Base-by-base conservation (phyloP, 2,113 vertebrate species). In the Equus przewalskii region DNA sequence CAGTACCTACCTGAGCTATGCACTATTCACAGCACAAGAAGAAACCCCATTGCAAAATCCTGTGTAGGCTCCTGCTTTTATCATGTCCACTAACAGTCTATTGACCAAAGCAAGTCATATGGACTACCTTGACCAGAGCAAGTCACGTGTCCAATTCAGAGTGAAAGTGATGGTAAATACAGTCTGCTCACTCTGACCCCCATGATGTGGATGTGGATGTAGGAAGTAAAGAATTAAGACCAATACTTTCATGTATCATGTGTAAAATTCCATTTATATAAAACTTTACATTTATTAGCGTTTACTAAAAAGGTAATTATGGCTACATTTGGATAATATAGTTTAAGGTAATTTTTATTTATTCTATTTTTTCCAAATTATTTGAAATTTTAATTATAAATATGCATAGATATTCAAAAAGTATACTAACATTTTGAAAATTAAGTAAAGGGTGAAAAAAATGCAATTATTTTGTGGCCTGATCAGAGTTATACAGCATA, bases 381-480 rank as follows among this genome's bases (percentile, higher is more conserved):
- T 54, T 10, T 28, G 13, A 49, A 51, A 82, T 89, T 92, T 89
- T 78, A 92, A 65, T 62, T 41, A 60, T 8, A 70, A 90, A 22
- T 16, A 46, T 80, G 22, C 13, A 79, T 80, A 36, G 41, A 28
- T 15, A 69, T 36, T 88, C 9, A 87, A 93, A 73, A 79, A 60
- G 41, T 75, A 73, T 24, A 21, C 69, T 54, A 79, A 87, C 11
- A 88, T 56, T 82, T 89, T 84, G 12, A 92, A 97, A 79, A 75
- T 4, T 49, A 62, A 73, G 9, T 83, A 28, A 73, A 65, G 19
- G 1, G 30, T 79, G 0, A 65, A 79, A 86, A 12, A 26, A 60
- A 3, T 33, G 51, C 24, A 18, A 5, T 64, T 73, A 75, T 83
- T 69, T 72, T 7, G 26, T 21, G 44, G 15, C 6, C 3, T 82